phyloP scores from a whole-genome alignment of 1,140 invertebrate species.

The Oryzaephilus surinamensis region DNA sequence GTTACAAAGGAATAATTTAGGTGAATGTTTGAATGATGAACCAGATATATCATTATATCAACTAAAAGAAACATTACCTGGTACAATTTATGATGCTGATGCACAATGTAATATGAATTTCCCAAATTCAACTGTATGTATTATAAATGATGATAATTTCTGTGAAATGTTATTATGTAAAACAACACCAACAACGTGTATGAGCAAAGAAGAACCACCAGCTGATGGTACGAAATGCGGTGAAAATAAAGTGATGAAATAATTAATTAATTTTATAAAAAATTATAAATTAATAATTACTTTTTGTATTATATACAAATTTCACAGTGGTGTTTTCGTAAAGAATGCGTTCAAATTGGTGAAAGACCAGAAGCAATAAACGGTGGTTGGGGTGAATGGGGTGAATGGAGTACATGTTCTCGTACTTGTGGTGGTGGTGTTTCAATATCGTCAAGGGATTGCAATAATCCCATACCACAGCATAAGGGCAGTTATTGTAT shows the following conservation, averaged over 20 bases:
- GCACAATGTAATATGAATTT: slow-evolving; percentile 49
- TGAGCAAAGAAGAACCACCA: slow-evolving; percentile 45
- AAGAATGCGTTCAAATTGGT: slow-evolving; percentile 51
- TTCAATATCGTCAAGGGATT: slow-evolving; percentile 37
- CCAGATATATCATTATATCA: slow-evolving; percentile 43
- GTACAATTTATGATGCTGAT: slow-evolving; percentile 56
- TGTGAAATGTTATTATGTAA: slow-evolving; percentile 51
- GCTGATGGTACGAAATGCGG: slow-evolving; percentile 61
- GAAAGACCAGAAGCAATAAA: slow-evolving; percentile 49
- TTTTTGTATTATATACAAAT: background rate
- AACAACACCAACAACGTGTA: slow-evolving; percentile 38
- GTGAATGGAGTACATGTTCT: slow-evolving; percentile 45
- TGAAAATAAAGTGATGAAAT: slow-evolving; percentile 41
- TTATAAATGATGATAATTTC: slow-evolving; percentile 29
- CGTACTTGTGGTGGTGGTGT: slow-evolving; percentile 55
- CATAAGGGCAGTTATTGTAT: slow-evolving; percentile 53
- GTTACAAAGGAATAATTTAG: slow-evolving; percentile 47
- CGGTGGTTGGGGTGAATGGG: slow-evolving; percentile 56
- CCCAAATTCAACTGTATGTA: slow-evolving; percentile 36
- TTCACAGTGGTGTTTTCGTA: slow-evolving; percentile 53
- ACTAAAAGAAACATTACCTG: slow-evolving; percentile 49
- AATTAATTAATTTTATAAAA: slow-evolving; percentile 3
- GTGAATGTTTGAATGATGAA: slow-evolving; percentile 53
- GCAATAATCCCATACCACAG: slow-evolving; percentile 45
- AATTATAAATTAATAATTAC: background rate